Evolutionary conservation across 2,888 invertebrate species (phyloP).

Genomic region (Margaritifera margaritifera): DNA sequence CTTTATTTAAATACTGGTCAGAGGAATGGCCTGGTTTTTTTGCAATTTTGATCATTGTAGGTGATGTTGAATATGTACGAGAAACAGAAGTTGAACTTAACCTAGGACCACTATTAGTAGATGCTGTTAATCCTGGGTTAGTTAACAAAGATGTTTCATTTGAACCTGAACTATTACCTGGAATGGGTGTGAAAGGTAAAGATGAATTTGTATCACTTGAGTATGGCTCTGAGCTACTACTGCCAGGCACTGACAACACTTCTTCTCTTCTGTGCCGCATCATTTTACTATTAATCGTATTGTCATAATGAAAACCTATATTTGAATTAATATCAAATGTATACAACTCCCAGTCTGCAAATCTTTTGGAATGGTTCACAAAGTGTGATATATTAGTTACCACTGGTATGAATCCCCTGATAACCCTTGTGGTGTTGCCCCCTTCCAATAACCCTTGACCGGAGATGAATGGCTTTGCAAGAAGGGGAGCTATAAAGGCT

Average conservation of each 20-base stretch:
- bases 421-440: neutral
- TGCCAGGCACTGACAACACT: no score
- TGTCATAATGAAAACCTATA: constrained; percentile 1
- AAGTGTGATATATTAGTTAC: neutral
- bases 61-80: constrained; percentile 12
- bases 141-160: neutral
- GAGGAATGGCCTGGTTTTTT: no score
- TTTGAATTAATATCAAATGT: neutral
- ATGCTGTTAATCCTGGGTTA: neutral
- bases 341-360: neutral
- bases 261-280: neutral
- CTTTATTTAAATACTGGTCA: no score
- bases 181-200: neutral
- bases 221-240: neutral
- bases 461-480: constrained; percentile 72
- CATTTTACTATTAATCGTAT: neutral
- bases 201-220: neutral
- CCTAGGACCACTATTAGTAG: neutral
- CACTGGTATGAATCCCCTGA: neutral
- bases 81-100: neutral
- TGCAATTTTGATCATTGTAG: neutral
- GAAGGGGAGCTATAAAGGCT: constrained; percentile 73
- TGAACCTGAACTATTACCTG: neutral
- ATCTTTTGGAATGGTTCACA: neutral
- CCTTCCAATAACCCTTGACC: neutral